Evolutionary conservation across 2,113 vertebrate genomes (phyloP).

Genomic region (Chinchilla lanigera): DNA sequence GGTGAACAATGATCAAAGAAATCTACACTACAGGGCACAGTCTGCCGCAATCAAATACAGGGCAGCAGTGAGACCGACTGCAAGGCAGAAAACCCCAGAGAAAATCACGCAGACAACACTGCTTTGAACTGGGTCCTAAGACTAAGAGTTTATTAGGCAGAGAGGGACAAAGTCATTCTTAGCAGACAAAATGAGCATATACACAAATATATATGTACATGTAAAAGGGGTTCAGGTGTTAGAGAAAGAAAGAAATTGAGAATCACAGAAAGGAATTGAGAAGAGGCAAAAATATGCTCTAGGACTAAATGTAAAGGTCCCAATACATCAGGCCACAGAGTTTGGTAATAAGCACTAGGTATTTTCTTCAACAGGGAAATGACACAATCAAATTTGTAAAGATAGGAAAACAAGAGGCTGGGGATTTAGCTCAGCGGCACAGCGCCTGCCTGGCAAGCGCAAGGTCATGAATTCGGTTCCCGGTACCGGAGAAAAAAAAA

Average conservation of each 20-base stretch:
- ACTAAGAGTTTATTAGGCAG: not conserved
- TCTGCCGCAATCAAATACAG: not conserved
- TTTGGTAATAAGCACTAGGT: not conserved
- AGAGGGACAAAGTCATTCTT: not conserved
- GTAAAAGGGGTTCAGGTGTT: not conserved
- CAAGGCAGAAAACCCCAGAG: not conserved
- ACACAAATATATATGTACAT: not conserved
- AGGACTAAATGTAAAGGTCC: not conserved
- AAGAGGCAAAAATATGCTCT: not conserved
- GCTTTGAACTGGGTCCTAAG: not conserved
- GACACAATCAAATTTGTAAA: not conserved
- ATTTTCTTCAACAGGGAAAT: not conserved
- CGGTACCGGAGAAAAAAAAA: rapidly evolving
- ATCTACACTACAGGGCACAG: not conserved
- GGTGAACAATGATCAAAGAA: not conserved
- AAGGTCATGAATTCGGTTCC: too few species aligned
- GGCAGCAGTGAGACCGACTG: too few species aligned
- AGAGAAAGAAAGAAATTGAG: not conserved
- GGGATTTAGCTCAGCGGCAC: too few species aligned
- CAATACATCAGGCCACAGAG: not conserved
- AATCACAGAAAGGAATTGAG: not conserved
- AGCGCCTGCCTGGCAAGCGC: too few species aligned
- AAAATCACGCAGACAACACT: not conserved
- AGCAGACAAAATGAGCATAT: not conserved
- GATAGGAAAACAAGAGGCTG: not conserved